Evolutionary conservation across 2,113 vertebrate genomes (phyloP).

Genomic region (Archilochus colubris): DNA sequence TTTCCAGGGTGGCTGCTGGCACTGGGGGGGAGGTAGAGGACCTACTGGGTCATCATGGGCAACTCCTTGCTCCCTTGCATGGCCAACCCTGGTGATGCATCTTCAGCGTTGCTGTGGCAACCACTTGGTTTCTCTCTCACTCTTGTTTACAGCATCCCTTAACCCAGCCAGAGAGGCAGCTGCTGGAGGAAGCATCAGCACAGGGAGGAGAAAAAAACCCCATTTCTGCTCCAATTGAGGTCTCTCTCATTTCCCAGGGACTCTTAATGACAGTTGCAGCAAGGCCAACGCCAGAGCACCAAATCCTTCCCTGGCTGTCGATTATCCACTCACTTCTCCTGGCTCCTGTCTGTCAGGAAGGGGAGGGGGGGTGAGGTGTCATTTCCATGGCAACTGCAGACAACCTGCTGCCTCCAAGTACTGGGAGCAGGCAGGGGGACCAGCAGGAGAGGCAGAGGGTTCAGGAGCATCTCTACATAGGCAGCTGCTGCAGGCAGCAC

Average conservation of each 20-base stretch:
- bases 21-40: background rate
- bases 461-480: background rate
- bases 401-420: constrained; percentile 31
- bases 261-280: background rate
- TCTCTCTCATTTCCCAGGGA: background rate
- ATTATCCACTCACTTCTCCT: constrained; percentile 16
- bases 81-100: background rate
- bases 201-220: background rate
- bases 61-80: background rate
- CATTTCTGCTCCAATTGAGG: background rate
- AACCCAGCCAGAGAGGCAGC: background rate
- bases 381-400: constrained; percentile 58
- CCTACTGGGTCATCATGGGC: background rate
- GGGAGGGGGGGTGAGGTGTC: background rate
- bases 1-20: background rate
- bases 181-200: background rate
- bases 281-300: background rate
- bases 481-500: background rate
- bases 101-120: constrained; percentile 57
- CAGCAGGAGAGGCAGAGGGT: background rate
- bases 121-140: background rate
- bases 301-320: background rate
- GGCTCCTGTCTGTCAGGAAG: constrained; percentile 60
- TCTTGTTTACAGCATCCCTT: background rate
- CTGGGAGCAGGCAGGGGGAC: background rate